Evolutionary conservation across 2,113 vertebrate genomes (phyloP), one percentile per base, ranked within the genome.

Genomic region (Ivindomyrus marchei): DNA sequence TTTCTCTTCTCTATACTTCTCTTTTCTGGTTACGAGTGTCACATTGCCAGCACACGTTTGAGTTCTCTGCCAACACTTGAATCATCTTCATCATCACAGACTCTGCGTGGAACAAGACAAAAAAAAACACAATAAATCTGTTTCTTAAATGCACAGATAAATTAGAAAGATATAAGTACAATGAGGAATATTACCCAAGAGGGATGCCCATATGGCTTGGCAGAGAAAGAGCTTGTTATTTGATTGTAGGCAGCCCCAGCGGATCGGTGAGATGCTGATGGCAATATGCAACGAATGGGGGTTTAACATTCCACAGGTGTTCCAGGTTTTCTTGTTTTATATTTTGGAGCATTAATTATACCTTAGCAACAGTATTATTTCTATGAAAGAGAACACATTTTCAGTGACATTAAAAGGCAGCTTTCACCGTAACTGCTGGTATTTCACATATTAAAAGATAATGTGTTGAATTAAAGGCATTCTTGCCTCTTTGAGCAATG

Each of bases 161-260:
- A 88, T 83, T 91, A 92, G 91, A 47, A 62, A 84, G 89, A 93
- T 91, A 42, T 88, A 88, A 85, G 88, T 90, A 92, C 92, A 93
- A 83, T 80, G 91, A 92, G 91, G 91, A 92, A 17, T 90, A 53
- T 42, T 93, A 94, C 93, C 91, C 8, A 56, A 90, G 92, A 92
- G 93, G 93, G 27, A 10, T 56, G 91, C 91, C 94, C 95, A 96
- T 95, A 96, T 95, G 95, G 94, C 91, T 92, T 89, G 92, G 92
- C 85, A 74, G 93, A 90, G 90, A 92, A 93, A 90, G 90, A 91
- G 93, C 93, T 93, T 94, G 94, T 96, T 95, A 93, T 94, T 94
- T 88, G 90, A 90, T 90, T 88, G 85, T 90, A 94, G 94, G 90
- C 46, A 94, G 91, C 92, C 95, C 93, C 93, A 52, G 9, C 31